Evolutionary conservation across 2,888 invertebrate species (phyloP), one percentile per base, ranked within the genome.

Genomic region (Xylocampa areola): DNA sequence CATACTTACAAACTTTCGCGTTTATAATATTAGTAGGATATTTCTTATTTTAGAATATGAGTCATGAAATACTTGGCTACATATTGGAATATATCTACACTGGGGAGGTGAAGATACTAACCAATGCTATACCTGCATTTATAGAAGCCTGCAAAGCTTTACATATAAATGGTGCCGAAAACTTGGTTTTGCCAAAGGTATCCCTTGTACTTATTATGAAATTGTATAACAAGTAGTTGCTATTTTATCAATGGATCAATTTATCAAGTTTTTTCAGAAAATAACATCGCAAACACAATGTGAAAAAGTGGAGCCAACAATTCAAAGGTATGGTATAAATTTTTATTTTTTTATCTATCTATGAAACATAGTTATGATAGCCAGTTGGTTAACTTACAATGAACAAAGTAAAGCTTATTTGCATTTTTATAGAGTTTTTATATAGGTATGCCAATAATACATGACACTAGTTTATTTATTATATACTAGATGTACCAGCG

Each of bases 31-130:
- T n/a, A n/a, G n/a, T n/a, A n/a, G n/a, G n/a, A n/a, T n/a, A 1
- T 7, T 2, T 21, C 23, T 14, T 4, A 10, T 8, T 27, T 58
- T 81, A 92, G 92, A 84, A 89, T 73, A 73, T 92, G 11, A 84
- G 68, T 11, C 77, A 87, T 58, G 59, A 81, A 50, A 68, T 82
- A 5, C 73, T 93, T 11, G 57, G 77, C 37, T 86, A 80, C 41
- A 67, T 93, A 29, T 63, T 93, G 37, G 89, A 90, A 70, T 93
- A 91, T 75, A 86, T 92, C 44, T 93, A 93, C 58, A 89, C 84
- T n/a, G 93, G 93, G 50, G 89, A 92, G 78, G 91, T 90, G 0
- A 74, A 80, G 13, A 63, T 93, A 32, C 83, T 86, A 10, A 63
- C 60, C 35, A 75, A 83, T 49, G 62, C 76, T 21, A 48, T 90